Evolutionary conservation across 53 echinoderm and acorn worm species (phyloP), one percentile per base, ranked within the genome.

Genomic region (Holothuria scabra): DNA sequence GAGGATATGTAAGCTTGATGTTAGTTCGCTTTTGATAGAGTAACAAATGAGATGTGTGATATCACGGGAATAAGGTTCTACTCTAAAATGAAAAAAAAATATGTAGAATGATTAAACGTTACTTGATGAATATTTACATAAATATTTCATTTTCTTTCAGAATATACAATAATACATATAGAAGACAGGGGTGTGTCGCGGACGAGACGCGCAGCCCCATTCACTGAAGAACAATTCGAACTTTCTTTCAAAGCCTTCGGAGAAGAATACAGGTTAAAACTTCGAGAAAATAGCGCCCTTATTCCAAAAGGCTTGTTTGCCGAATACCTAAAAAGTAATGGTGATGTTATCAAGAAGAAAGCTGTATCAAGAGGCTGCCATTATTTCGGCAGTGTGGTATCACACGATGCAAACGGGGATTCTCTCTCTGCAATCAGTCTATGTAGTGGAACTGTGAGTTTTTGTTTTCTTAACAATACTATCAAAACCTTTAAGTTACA

Each of bases 381-480:
- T 71, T 88, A 88, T 59, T 44, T 91, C 25, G 91, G 91, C n/a
- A 63, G 80, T 60, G 84, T 88, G 8, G 26, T 81, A 29, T 91
- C 88, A 30, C 88, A 91, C 48, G 61, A 71, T 28, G 76, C 61
- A 59, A 84, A 52, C 30, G 76, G 85, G 38, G 81, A 85, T 32
- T 60, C 91, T 7, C 85, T 82, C 38, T 92, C 85, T 3, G 90
- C 95, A 6, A 59, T 95, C 20, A 92, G 83, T 71, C 76, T 91
- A 33, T 95, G 95, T 41, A 72, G 83, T 63, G 95, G 92, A 64
- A 24, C 92, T 66, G 95, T 95, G 84, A 90, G 90, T 88, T 5
- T 31, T 24, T 32, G 35, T 35, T 35, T 35, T 35, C 35, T 35
- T 35, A 35, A 6, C 3, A 35, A 6, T 35, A 6, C 6, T 35